phyloP scores from a whole-genome alignment of 2,888 invertebrate genomes.

The Melieria picta region DNA sequence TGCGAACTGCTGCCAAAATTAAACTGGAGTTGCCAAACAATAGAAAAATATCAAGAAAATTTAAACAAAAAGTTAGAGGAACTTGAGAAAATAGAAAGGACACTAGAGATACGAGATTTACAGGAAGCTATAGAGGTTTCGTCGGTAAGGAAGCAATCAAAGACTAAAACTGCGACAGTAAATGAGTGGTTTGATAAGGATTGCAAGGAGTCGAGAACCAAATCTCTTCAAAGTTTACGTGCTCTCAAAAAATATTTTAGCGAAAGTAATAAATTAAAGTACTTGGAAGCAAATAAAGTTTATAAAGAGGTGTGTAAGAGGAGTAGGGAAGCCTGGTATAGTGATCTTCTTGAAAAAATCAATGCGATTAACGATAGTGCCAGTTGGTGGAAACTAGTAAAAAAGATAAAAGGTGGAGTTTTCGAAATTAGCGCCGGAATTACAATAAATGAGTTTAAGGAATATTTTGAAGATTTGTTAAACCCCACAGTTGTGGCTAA shows the following conservation, averaged over 20 bases:
- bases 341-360: background rate
- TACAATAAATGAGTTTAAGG: no score
- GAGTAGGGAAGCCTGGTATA: background rate
- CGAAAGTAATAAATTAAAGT: background rate
- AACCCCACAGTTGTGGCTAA: no score
- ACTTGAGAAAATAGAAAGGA: background rate
- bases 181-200: background rate
- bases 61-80: background rate
- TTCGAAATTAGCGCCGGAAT: no score
- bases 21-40: background rate
- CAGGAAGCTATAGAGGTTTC: background rate
- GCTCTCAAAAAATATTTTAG: background rate
- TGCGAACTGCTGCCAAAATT: background rate
- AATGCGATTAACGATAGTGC: no score
- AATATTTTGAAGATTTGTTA: no score
- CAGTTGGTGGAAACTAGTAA: no score
- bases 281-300: background rate
- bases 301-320: background rate
- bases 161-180: background rate
- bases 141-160: background rate
- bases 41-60: background rate
- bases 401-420: no score
- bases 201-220: background rate
- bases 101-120: background rate
- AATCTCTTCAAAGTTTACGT: conserved; percentile 1